These are phyloP conservation scores for Brienomyrus brachyistius DNA, from an alignment of 2,113 vertebrate genomes.

Conservation along the genomic window DNA sequence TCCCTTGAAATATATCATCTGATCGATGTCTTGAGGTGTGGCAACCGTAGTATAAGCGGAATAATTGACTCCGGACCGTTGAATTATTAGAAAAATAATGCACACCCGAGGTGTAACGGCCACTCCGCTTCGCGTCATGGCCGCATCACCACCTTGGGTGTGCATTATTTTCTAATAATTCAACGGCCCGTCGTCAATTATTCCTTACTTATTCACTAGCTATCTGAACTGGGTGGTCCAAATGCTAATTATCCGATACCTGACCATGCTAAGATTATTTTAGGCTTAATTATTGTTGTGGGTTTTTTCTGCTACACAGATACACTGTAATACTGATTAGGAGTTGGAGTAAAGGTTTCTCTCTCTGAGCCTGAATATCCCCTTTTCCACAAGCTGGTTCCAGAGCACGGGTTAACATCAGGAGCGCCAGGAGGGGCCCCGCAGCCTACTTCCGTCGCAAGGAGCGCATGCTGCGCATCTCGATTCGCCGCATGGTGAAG, in stretches of 20 bases:
- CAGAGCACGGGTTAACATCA: constrained; percentile 83
- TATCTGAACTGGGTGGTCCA: background rate
- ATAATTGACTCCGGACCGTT: no score
- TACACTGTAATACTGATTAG: background rate
- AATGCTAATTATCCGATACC: background rate
- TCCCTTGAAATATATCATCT: no score
- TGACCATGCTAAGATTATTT: background rate
- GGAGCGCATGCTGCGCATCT: constrained; percentile 89
- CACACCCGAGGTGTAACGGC: no score
- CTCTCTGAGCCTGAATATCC: background rate
- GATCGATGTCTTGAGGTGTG: no score
- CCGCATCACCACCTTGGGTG: no score
- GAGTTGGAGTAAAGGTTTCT: background rate
- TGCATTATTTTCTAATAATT: no score
- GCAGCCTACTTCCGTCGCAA: constrained; percentile 93
- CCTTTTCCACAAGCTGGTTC: constrained; percentile 68
- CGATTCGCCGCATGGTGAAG: constrained; percentile 96
- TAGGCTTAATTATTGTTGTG: background rate
- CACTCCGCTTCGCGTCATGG: no score
- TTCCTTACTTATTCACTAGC: background rate
- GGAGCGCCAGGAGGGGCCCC: constrained; percentile 77
- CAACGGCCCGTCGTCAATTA: no score
- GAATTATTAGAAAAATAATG: no score
- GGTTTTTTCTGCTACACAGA: background rate
- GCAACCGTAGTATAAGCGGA: no score